A percentile compares a stretch with the other conserved stretches of the same genome.
Evolutionary conservation across 2,888 invertebrate species (phyloP).

Genomic region (Helicoverpa assulta): DNA sequence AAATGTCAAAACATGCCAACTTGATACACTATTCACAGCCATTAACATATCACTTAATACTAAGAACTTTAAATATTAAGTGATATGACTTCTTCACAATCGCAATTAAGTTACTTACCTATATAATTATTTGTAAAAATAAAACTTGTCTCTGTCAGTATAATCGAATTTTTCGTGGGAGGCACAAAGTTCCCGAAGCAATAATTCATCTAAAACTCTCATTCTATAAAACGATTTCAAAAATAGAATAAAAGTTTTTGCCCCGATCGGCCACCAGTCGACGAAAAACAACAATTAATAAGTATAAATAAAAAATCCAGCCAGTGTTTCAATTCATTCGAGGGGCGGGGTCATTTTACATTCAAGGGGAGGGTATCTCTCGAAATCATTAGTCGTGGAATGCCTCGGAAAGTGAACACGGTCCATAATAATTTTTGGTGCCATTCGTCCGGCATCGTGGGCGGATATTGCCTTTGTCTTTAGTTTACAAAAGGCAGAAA

Average conservation of each 20-base stretch:
- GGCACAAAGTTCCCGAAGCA: constrained; percentile 52
- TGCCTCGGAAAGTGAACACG: constrained; percentile 83
- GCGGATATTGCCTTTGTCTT: constrained; percentile 88
- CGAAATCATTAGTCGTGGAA: constrained; percentile 89
- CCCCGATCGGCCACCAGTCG: constrained; percentile 78
- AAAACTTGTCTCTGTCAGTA: constrained; percentile 54
- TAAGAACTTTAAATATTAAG: constrained; percentile 48
- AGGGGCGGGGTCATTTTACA: constrained; percentile 88
- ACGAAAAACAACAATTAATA: constrained; percentile 88
- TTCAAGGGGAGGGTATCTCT: constrained; percentile 89
- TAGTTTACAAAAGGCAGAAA: constrained; percentile 77
- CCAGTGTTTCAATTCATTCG: constrained; percentile 89
- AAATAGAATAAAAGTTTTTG: constrained; percentile 68
- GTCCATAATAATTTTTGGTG: constrained; percentile 87
- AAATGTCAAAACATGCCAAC: constrained; percentile 75
- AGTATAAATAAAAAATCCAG: constrained; percentile 80
- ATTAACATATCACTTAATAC: constrained; percentile 63
- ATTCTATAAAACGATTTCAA: constrained; percentile 61
- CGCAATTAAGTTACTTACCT: constrained; percentile 50
- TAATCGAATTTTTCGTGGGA: constrained; percentile 61
- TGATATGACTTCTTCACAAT: constrained; percentile 44
- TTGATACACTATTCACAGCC: constrained; percentile 61
- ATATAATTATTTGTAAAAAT: constrained; percentile 49
- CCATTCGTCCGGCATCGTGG: constrained; percentile 83
- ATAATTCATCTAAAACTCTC: constrained; percentile 64